Evolutionary conservation across 2,797 vertebrate species (phyloP), one percentile per base, ranked within the genome.

Genomic region (Coranthus polyacanthus): DNA sequence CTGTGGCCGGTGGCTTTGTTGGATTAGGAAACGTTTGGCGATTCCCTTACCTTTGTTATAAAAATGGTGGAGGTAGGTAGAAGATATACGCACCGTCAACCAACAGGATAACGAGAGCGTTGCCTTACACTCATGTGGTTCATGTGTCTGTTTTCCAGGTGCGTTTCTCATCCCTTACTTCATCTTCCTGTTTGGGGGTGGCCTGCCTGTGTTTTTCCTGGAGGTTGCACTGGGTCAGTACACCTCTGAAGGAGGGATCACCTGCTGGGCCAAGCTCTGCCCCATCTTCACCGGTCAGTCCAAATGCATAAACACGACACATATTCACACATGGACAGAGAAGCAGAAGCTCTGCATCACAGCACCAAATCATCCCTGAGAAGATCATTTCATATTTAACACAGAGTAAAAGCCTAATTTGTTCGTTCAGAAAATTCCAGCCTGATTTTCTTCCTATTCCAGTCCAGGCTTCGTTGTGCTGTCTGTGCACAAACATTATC

Each of bases 1-100:
- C 98, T 0, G 98, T 99, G 85, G 98, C 98, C 0, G 98, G 98
- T 0, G 98, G 98, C 68, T 99, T 99, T 12, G 97, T 99, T 2
- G 98, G 98, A 68, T 95, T 99, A 81, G 98, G 98, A 84, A 99
- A 99, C 0, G 96, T 99, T 45, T 99, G 98, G 98, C 94, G 98
- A 6, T 99, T 99, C 68, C 98, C 98, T 13, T 99, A 99, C 89
- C 97, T 99, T 95, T 99, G 98, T 95, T 99, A 99, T 90, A 99
- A 99, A 80, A 99, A 99, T 16, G 98, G 98, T 83, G 98, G 98
- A 96, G 98, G 98, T 98, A 76, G 87, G 95, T 15, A 29, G 16
- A 32, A 37, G 37, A 39, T 15, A 39, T 15, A 29, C 34, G 26
- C 4, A 29, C 29, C 36, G 67, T 12, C 2, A 8, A 24, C 44